Evolutionary conservation across 2,888 invertebrate genomes (phyloP).

Genomic region (Dryomyza anilis): DNA sequence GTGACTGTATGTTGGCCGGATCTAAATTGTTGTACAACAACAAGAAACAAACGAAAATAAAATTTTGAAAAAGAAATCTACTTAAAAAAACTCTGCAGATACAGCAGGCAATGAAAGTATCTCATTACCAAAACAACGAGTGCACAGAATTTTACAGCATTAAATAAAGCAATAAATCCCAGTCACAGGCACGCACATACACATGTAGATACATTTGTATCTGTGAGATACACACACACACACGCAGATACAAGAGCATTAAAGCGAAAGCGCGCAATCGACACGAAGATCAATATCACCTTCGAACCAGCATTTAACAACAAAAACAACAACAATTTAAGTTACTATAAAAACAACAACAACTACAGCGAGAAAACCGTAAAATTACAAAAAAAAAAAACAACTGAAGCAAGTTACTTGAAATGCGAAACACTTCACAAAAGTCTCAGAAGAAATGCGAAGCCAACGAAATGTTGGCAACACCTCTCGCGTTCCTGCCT

Average conservation of each 20-base stretch:
- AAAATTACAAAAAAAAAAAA: neutral
- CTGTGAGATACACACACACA: neutral
- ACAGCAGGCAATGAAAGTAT: neutral
- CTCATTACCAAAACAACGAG: constrained; percentile 10
- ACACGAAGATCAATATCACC: constrained; percentile 21
- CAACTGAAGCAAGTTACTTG: neutral
- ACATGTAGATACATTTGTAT: neutral
- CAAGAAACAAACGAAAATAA: neutral
- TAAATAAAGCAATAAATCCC: neutral
- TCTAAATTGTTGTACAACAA: neutral
- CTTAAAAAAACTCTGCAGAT: neutral
- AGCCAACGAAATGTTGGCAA: constrained; percentile 26
- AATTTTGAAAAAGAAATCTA: neutral
- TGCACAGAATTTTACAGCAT: constrained; percentile 1
- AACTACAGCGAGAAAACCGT: neutral
- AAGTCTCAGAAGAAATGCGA: constrained; percentile 1
- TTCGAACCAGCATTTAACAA: constrained; percentile 14
- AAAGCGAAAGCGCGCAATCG: constrained; percentile 26
- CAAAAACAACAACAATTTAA: constrained; percentile 7
- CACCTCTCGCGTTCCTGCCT: too few relatives aligned
- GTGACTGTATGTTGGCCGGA: neutral
- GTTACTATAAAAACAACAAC: neutral
- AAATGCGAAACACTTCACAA: constrained; percentile 3
- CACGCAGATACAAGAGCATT: neutral
- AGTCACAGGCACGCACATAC: neutral